Evolutionary conservation across 2,113 vertebrate species (phyloP), one percentile per base, ranked within the genome.

Genomic region (Donacobius atricapilla): DNA sequence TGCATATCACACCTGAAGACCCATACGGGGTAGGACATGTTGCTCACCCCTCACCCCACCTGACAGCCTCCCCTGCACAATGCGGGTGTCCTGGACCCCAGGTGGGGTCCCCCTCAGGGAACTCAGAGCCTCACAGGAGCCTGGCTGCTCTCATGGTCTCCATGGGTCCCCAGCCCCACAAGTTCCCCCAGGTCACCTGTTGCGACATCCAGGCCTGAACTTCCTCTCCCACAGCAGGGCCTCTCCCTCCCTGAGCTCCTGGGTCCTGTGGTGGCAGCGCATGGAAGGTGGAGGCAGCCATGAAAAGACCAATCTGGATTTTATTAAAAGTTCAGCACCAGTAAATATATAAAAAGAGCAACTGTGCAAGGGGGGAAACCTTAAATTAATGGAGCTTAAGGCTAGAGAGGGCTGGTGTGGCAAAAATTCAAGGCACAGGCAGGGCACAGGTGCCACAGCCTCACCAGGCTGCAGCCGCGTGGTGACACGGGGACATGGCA

Each of bases 341-440:
- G 87, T 68, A 91, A 83, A 87, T 76, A 82, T 10, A 68, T 19
- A 54, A 85, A 68, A 83, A 88, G 54, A 77, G 69, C 65, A 5
- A 91, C 61, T 33, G 75, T 76, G 57, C 50, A 83, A 90, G 76
- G 71, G 5, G 3, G 90, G 69, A 75, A 89, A 75, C 85, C 77
- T 97, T 97, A 97, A 97, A 97, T 97, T 96, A 97, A 95, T 0
- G 30, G 91, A 95, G 63, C 93, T 86, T 42, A 71, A 87, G 75
- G 90, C 92, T 89, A 60, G 39, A n/a, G 87, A 78, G 58, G 89
- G 77, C 90, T 81, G 92, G 56, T 23, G 64, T 51, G 57, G 58
- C 3, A 6, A 77, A 72, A 66, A 65, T 23, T 73, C 61, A 88
- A 95, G 95, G 80, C 94, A 95, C 30, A 6, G 21, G 13, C 44